Evolutionary conservation across 2,113 vertebrate genomes (phyloP), one percentile per base, ranked within the genome.

Genomic region (Poeciliopsis turrubarensis): DNA sequence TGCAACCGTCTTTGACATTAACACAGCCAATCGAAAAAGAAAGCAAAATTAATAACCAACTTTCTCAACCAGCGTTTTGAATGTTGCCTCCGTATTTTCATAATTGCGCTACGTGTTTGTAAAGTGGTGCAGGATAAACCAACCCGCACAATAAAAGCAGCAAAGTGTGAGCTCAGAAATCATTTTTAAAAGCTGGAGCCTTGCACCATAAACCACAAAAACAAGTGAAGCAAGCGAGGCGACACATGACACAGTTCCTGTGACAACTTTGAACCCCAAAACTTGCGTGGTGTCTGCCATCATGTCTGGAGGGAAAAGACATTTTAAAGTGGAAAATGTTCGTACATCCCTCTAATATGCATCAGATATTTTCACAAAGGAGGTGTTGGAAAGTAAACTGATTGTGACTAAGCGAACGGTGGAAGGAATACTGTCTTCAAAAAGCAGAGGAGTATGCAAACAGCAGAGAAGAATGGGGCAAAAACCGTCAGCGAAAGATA

Each of bases 391-490:
- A 31, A 73, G 37, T 61, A 44, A 73, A 66, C 72, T 70, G 72
- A 79, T 27, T 70, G 77, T 19, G 70, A 75, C 34, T 70, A 10
- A 32, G 41, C 29, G 60, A 78, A 63, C 27, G 31, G 67, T 81
- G 79, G 75, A 75, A 87, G 86, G 60, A 26, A 62, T n/a, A 29
- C 4, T 27, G 14, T 84, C 78, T 79, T 74, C 67, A 70, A 13
- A 32, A 47, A 70, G 63, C 8, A 3, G 62, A 70, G 30, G 74
- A 78, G 63, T 63, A n/a, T 26, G 25, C 10, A 62, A 66, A 60
- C 9, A 34, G 76, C 34, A 0, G 3, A 15, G 0, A 41, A 31
- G 47, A 72, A 69, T n/a, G 13, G 0, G 60, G 51, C 51, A 57
- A 57, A 57, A n/a, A 57, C 22, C 44, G 4, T 47, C 44, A 19